Evolutionary conservation across 2,888 invertebrate genomes (phyloP).

Genomic region (Megamerina dolium): DNA sequence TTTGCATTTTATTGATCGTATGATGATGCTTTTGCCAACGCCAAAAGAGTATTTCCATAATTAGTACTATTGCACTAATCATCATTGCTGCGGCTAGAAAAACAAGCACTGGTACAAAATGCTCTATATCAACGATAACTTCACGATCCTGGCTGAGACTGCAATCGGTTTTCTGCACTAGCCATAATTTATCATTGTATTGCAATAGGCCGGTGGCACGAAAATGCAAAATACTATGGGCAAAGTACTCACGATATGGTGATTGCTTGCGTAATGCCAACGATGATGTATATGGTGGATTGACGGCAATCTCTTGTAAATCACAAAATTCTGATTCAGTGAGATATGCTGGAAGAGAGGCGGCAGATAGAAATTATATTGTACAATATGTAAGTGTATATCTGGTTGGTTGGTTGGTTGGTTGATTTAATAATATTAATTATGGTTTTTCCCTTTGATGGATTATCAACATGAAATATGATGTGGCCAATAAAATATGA

Average conservation of each 20-base stretch:
- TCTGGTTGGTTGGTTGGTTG: too few relatives aligned
- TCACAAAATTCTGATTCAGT: conserved; percentile 36
- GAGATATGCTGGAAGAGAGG: not conserved
- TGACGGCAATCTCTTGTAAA: conserved; percentile 37
- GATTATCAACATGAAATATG: not conserved
- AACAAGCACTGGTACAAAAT: conserved; percentile 40
- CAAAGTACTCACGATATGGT: conserved; percentile 35
- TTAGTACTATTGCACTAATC: conserved; percentile 24
- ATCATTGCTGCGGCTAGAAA: conserved; percentile 32
- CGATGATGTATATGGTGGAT: conserved; percentile 23
- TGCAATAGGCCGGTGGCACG: conserved; percentile 30
- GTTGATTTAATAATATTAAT: too few relatives aligned
- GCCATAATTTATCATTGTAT: conserved; percentile 36
- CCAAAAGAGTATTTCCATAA: conserved; percentile 24
- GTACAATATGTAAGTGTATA: too few relatives aligned
- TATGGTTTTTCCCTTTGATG: too few relatives aligned
- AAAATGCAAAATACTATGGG: conserved; percentile 29
- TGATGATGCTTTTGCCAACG: not conserved
- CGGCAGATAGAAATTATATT: too few relatives aligned
- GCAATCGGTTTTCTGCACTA: conserved; percentile 34
- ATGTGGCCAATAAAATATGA: too few relatives aligned
- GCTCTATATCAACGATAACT: conserved; percentile 39
- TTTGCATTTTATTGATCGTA: too few relatives aligned
- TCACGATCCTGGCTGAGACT: conserved; percentile 26
- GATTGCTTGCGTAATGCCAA: conserved; percentile 28